Base-by-base conservation (phyloP, 1,140 invertebrate species). In the Zaprionus vittiger region DNA sequence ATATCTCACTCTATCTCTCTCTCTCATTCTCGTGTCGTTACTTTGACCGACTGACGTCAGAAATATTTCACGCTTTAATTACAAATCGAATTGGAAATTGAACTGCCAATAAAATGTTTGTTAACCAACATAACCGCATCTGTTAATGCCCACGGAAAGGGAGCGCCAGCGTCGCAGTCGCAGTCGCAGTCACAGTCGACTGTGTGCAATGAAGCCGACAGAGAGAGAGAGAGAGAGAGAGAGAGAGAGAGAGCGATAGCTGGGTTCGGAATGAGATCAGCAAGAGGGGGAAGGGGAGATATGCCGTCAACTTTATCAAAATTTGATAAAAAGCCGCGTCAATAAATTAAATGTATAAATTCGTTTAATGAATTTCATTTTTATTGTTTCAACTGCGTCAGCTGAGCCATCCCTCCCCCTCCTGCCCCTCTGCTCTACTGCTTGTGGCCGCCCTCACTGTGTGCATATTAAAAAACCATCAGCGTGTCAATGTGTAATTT, bases 291-390 rank as follows among this genome's bases (percentile, higher is more conserved):
- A 2, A 7, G 41, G 38, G 14, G 15, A 41, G 38, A 15, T n/a
- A 41, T 41, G 14, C 15, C 38, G 38, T 41, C 14, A 59, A 63
- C 34, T 90, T 82, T 85, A 89, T 89, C 85, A 89, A 90, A 90
- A 57, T 89, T 90, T 89, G 85, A 89, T 89, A 89, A 89, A 86
- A 83, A 80, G 81, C 72, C 81, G 68, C 68, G 81, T 78, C 86
- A 89, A 89, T 89, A 89, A 89, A 89, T 89, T 89, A 89, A 90
- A 90, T 90, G 85, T 90, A 89, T 89, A 89, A 90, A 89, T 89
- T 89, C 81, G 85, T 90, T 89, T 65, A 89, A 90, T 85, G 85
- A 90, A 89, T 85, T 89, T 89, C 56, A 69, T 56, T 90, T 90
- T 81, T 79, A 90, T 89, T 89, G 84, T 89, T 85, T 84, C 81